Evolutionary conservation across 1,140 invertebrate genomes (phyloP).

Genomic region (Neodiprion virginianus): DNA sequence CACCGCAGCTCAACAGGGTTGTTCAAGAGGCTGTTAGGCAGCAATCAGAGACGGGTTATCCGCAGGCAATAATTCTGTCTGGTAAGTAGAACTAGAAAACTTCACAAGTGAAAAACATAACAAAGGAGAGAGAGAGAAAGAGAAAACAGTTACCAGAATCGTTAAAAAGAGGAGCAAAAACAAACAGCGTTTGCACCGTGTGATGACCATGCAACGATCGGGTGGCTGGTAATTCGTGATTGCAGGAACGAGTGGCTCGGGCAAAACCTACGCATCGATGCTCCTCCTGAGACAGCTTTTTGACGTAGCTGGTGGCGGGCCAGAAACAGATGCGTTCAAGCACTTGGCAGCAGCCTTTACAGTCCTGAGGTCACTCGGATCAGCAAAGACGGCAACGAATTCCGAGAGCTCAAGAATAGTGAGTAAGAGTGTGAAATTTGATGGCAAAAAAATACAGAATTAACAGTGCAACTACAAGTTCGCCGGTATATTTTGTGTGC

Average conservation of each 20-base stretch:
- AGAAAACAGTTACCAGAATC: too few relatives aligned
- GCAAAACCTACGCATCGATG: constrained; percentile 95
- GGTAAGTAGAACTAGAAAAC: constrained; percentile 62
- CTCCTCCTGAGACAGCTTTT: constrained; percentile 88
- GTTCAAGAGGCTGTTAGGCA: constrained; percentile 92
- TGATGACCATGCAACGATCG: too few relatives aligned
- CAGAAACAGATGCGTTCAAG: constrained; percentile 96
- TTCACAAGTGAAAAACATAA: not conserved
- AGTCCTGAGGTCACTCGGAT: constrained; percentile 88
- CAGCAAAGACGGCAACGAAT: constrained; percentile 88
- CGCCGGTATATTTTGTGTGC: constrained; percentile 22
- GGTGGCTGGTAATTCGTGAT: too few relatives aligned
- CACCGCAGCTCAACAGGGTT: constrained; percentile 81
- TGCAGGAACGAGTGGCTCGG: constrained; percentile 89
- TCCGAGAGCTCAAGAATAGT: constrained; percentile 94
- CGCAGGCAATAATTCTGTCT: constrained; percentile 91
- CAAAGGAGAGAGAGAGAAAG: not conserved
- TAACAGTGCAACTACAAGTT: not conserved
- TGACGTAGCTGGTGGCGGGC: constrained; percentile 90
- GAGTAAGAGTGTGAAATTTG: constrained; percentile 48
- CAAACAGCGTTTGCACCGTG: too few relatives aligned
- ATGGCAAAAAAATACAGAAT: not conserved
- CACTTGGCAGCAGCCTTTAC: constrained; percentile 94
- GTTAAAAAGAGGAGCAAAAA: too few relatives aligned
- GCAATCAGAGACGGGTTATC: constrained; percentile 92